Conservation (phyloP, 2,797 vertebrate species). For the Enteromius anoplus region DNA sequence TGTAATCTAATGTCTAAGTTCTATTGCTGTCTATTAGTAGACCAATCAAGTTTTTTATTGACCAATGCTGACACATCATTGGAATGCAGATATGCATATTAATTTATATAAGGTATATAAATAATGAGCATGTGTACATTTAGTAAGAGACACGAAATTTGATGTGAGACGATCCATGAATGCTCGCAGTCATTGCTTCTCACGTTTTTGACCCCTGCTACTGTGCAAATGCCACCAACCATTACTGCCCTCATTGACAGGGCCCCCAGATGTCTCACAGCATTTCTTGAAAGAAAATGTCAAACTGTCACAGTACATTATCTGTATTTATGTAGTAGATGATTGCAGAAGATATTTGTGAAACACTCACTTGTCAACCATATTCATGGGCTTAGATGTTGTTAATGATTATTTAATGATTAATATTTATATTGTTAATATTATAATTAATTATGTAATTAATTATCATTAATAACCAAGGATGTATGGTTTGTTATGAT, state of each 20-base stretch:
- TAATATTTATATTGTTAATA: neutral
- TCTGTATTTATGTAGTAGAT: constrained; percentile 3
- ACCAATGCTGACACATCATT: neutral
- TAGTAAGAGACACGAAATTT: neutral
- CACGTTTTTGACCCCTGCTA: constrained; percentile 19
- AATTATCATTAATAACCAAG: too few species aligned
- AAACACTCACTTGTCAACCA: neutral
- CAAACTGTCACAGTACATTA: constrained; percentile 32
- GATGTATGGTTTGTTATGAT: too few species aligned
- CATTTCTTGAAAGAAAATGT: constrained; percentile 39
- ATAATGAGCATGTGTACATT: neutral
- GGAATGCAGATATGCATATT: neutral
- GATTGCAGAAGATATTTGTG: neutral
- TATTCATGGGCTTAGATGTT: neutral
- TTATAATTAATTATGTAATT: too few species aligned
- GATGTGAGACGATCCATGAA: constrained; percentile 28
- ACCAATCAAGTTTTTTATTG: neutral
- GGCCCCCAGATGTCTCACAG: constrained; percentile 15
- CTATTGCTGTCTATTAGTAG: too few species aligned
- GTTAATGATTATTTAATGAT: neutral
- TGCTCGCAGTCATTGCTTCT: constrained; percentile 16
- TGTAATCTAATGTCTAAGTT: neutral
- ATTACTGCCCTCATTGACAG: constrained; percentile 32
- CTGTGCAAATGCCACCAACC: constrained; percentile 40
- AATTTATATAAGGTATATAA: neutral